phyloP scores from a whole-genome alignment of 2,113 vertebrate genomes.

The Carollia perspicillata region DNA sequence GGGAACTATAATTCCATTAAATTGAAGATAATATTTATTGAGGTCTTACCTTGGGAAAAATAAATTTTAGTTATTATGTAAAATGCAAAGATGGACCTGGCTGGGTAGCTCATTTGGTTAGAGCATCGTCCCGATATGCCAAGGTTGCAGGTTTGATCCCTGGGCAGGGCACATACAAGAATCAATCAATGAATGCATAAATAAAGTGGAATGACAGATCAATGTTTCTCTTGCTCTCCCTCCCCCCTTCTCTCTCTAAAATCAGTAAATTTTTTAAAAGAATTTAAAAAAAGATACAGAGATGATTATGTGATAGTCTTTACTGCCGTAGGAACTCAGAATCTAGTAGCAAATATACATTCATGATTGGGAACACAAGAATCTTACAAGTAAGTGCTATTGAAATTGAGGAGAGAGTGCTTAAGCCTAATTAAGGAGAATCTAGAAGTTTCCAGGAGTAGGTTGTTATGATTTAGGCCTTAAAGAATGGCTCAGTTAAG shows the following conservation, averaged over 20 bases:
- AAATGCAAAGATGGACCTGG: background rate
- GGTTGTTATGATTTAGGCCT: background rate
- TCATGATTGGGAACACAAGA: background rate
- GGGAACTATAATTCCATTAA: background rate
- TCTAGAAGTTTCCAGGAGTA: background rate
- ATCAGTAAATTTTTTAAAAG: too few relatives aligned
- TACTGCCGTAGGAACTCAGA: background rate
- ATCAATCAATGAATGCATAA: too few relatives aligned
- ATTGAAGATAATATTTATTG: background rate
- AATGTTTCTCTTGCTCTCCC: too few relatives aligned
- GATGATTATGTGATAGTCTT: background rate
- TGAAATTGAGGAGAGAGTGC: background rate
- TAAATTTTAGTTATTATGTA: background rate
- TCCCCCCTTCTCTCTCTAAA: too few relatives aligned
- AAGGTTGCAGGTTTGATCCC: too few relatives aligned
- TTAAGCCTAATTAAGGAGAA: background rate
- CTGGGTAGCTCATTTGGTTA: too few relatives aligned
- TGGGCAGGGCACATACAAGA: too few relatives aligned
- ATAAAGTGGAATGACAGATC: too few relatives aligned
- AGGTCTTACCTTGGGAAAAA: background rate
- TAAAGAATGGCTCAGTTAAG: background rate
- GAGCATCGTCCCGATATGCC: too few relatives aligned
- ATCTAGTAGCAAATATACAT: background rate
- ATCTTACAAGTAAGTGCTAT: background rate
- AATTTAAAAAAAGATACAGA: too few relatives aligned